These are phyloP conservation scores for Bombus waltoni DNA, from an alignment of 1,140 invertebrate species.

Conservation along the genomic window DNA sequence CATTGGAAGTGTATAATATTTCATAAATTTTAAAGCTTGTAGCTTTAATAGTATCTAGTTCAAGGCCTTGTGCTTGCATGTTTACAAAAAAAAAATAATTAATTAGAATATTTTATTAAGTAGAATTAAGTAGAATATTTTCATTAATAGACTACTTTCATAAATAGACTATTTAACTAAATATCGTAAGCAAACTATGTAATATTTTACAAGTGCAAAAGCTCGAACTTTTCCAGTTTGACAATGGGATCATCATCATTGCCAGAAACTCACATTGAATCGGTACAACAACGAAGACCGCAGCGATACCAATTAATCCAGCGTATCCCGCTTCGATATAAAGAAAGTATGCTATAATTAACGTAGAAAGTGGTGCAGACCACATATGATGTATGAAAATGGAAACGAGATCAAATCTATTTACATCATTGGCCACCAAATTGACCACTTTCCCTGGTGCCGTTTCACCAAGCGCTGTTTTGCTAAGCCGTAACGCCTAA, in stretches of 20 bases:
- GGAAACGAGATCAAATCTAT: slow-evolving; percentile 85
- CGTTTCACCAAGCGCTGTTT: slow-evolving; percentile 88
- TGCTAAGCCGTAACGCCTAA: slow-evolving; percentile 85
- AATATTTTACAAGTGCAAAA: neutral
- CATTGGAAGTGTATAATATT: neutral
- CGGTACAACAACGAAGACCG: slow-evolving; percentile 88
- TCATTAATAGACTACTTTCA: no score
- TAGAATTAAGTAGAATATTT: no score
- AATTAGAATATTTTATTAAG: no score
- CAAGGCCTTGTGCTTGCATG: neutral
- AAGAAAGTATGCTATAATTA: slow-evolving; percentile 86
- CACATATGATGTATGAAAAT: slow-evolving; percentile 86
- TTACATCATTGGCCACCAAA: slow-evolving; percentile 91
- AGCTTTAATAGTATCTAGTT: no score
- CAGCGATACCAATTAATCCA: slow-evolving; percentile 87
- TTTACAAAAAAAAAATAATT: neutral
- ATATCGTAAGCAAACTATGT: no score
- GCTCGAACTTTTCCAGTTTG: neutral
- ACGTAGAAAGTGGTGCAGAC: slow-evolving; percentile 86
- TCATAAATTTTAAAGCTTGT: neutral
- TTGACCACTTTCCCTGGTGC: slow-evolving; percentile 94
- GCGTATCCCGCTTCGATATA: slow-evolving; percentile 86
- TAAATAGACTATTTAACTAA: no score
- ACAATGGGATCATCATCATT: neutral
- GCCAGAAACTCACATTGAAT: slow-evolving; percentile 85